Conservation (phyloP, 2,113 vertebrate genomes). For the Rhea americana region DNA sequence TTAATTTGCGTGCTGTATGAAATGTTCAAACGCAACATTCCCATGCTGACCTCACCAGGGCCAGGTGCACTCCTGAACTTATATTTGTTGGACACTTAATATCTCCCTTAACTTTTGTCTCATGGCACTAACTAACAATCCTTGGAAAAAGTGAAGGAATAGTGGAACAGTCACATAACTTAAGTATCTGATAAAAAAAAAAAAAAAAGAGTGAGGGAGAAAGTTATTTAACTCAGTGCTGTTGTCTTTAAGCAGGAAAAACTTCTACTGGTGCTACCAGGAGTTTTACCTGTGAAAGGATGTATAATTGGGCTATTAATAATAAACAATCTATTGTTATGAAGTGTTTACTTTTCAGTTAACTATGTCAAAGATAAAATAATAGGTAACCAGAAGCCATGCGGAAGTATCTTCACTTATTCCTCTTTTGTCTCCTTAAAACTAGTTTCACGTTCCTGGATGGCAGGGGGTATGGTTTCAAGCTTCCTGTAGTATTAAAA, state of each 20-base stretch:
- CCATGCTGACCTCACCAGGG: conserved; percentile 60
- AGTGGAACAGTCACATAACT: not conserved
- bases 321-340: not conserved
- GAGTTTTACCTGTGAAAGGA: conserved; percentile 13
- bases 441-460: conserved; percentile 98
- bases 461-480: conserved; percentile 98
- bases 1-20: conserved; percentile 78
- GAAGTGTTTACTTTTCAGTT: conserved; percentile 35
- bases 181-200: conserved; percentile 32
- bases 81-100: conserved; percentile 49
- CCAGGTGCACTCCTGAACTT: conserved; percentile 51
- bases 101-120: conserved; percentile 20
- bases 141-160: conserved; percentile 55
- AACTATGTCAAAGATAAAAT: conserved; percentile 35
- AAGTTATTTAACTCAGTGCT: not conserved
- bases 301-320: not conserved
- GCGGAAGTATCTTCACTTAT: conserved; percentile 79
- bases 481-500: conserved; percentile 82
- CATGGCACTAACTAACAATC: conserved; percentile 17
- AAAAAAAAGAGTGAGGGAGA: not conserved
- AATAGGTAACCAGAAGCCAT: conserved; percentile 50
- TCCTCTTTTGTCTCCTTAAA: conserved; percentile 89
- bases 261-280: not conserved
- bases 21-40: conserved; percentile 71
- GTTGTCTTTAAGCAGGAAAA: conserved; percentile 21